phyloP scores from a whole-genome alignment of 2,888 invertebrate genomes.

The Coleophora deauratella region DNA sequence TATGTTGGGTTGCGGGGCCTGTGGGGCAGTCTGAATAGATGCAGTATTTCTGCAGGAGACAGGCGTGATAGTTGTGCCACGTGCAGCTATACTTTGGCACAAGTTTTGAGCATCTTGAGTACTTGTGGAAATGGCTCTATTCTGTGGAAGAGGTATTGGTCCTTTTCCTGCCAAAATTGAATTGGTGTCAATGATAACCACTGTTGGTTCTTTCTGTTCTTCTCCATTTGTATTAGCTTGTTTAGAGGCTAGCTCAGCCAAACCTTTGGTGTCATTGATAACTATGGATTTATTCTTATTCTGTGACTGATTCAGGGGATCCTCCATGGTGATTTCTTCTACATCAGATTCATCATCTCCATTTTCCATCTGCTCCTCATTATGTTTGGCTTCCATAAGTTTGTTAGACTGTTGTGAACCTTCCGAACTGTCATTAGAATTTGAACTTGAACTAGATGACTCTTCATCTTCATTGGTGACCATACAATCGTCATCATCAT shows the following conservation, averaged over 20 bases:
- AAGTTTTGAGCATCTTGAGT: slow-evolving; percentile 51
- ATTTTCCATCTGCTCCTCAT: slow-evolving; percentile 68
- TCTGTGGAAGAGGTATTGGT: slow-evolving; percentile 23
- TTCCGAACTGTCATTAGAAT: slow-evolving; percentile 76
- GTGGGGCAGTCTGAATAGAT: slow-evolving; percentile 14
- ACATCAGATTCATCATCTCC: slow-evolving; percentile 51
- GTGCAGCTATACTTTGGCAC: slow-evolving; percentile 64
- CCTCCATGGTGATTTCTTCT: slow-evolving; percentile 77
- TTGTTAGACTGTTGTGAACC: slow-evolving; percentile 55
- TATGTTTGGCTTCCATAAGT: slow-evolving; percentile 68
- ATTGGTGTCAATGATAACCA: slow-evolving; percentile 91
- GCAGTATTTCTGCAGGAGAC: slow-evolving; percentile 45
- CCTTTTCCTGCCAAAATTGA: slow-evolving; percentile 69
- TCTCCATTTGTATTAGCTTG: slow-evolving; percentile 51
- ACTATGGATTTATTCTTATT: slow-evolving; percentile 71
- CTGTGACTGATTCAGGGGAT: slow-evolving; percentile 73
- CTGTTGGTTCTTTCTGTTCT: slow-evolving; percentile 82
- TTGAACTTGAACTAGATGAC: slow-evolving; percentile 70
- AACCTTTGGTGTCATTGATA: slow-evolving; percentile 82
- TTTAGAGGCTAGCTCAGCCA: slow-evolving; percentile 81
- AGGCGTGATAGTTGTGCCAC: slow-evolving; percentile 72
- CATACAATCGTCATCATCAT: slow-evolving; percentile 71
- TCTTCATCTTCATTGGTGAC: slow-evolving; percentile 55
- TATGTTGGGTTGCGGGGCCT: slow-evolving; percentile 58
- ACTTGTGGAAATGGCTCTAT: slow-evolving; percentile 33